Conservation (phyloP, 2,113 vertebrate species). For the Atractosteus spatula region DNA sequence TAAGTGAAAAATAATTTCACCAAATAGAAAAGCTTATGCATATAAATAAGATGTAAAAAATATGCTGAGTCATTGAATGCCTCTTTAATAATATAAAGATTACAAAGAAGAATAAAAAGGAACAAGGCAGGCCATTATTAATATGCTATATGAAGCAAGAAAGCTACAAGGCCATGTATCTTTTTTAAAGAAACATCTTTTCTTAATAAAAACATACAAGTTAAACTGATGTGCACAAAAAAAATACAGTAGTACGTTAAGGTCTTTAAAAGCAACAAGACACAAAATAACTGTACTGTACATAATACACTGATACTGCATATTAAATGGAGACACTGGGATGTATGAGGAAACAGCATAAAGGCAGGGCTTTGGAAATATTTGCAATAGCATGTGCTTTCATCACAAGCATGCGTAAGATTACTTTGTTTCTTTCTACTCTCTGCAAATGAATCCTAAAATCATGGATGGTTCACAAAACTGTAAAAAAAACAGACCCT, state of each 20-base stretch:
- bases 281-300: slow-evolving; percentile 9
- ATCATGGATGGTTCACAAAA: background rate
- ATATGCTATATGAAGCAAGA: slow-evolving; percentile 30
- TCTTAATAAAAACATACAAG: slow-evolving; percentile 11
- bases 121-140: slow-evolving; percentile 29
- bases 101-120: slow-evolving; percentile 21
- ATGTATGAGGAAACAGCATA: background rate
- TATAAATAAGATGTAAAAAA: background rate
- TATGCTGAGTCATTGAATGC: slow-evolving; percentile 32
- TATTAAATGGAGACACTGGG: background rate
- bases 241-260: slow-evolving; percentile 17
- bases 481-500: background rate
- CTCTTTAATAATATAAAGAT: slow-evolving; percentile 46
- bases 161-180: slow-evolving; percentile 9
- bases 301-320: slow-evolving; percentile 21
- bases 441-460: background rate
- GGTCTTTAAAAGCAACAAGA: background rate
- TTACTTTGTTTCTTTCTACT: too few species aligned
- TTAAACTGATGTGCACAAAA: slow-evolving; percentile 4
- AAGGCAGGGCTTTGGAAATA: background rate
- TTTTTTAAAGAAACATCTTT: background rate
- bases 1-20: too few species aligned
- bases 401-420: background rate
- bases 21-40: too few species aligned
- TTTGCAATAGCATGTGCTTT: background rate